Evolutionary conservation across 1,140 invertebrate species (phyloP).

Genomic region (Andrena cerasifolii): DNA sequence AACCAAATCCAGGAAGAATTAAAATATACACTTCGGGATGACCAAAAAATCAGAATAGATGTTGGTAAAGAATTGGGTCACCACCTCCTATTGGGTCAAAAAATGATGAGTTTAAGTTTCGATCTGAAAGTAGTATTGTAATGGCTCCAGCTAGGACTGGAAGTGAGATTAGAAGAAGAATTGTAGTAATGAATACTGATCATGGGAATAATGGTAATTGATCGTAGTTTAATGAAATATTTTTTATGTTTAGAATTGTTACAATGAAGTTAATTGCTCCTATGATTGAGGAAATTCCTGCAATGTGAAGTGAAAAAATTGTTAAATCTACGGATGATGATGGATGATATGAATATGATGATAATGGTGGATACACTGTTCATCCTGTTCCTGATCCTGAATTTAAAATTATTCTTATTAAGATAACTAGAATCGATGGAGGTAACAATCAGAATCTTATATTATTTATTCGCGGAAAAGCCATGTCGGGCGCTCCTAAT

Average conservation of each 20-base stretch:
- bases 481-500: conserved; percentile 88
- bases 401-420: conserved; percentile 81
- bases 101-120: conserved; percentile 84
- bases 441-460: conserved; percentile 89
- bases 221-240: conserved; percentile 75
- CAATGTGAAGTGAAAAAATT: conserved; percentile 86
- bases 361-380: conserved; percentile 20
- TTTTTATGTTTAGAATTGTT: conserved; percentile 84
- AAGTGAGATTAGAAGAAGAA: conserved; percentile 86
- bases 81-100: conserved; percentile 81
- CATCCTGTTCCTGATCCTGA: not conserved
- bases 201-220: conserved; percentile 85
- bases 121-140: conserved; percentile 88
- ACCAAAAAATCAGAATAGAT: no score
- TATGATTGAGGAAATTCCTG: conserved; percentile 87
- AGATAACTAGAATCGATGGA: conserved; percentile 84
- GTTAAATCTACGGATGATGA: conserved; percentile 80
- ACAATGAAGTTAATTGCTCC: conserved; percentile 86
- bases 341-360: not conserved
- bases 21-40: no score
- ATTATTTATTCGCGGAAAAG: conserved; percentile 90
- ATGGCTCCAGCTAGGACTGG: conserved; percentile 89
- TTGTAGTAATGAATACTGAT: conserved; percentile 86
- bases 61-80: conserved; percentile 89
- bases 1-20: no score